Evolutionary conservation across 2,113 vertebrate species (phyloP), one percentile per base, ranked within the genome.

Genomic region (Cheirogaleus medius): DNA sequence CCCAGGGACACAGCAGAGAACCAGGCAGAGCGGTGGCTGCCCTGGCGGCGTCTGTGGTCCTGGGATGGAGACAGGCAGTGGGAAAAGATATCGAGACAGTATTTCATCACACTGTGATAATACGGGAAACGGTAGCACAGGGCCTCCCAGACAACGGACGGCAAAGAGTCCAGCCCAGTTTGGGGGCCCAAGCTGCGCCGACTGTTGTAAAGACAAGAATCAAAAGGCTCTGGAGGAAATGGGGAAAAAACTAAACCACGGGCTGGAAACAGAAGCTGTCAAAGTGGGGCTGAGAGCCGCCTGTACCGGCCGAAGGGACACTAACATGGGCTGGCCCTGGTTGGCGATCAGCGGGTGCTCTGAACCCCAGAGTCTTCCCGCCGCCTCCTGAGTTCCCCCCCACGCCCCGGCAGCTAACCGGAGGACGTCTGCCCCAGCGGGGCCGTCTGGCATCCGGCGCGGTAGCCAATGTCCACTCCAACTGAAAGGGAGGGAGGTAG

Each of bases 321-420:
- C n/a, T 5, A 56, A 34, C 37, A 1, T 0, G 0, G 0, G 4
- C 4, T 21, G 69, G 47, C 42, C 6, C 77, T 18, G 39, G 63
- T 4, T 34, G 21, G 74, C 29, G 10, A 32, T n/a, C 29, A 60
- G 54, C 29, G 64, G 34, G 8, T 47, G 29, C 60, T 77, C 54
- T 20, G 71, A 44, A n/a, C n/a, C 90, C 94, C 37, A 8, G 29
- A 42, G 39, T 37, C 52, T 68, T 18, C 71, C 44, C 29, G 0
- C 8, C 12, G 8, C 32, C n/a, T 20, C 52, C 15, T 9, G 32
- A 44, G 8, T 0, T 6, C 56, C 29, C 64, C 32, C 77, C 74
- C 3, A 11, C 0, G 17, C 52, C 18, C 60, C 17, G 21, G n/a
- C 6, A 91, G 71, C n/a, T 44, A 25, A 58, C 17, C 29, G 18